Evolutionary conservation across 2,888 invertebrate species (phyloP).

Genomic region (Sinohyriopsis cumingii): DNA sequence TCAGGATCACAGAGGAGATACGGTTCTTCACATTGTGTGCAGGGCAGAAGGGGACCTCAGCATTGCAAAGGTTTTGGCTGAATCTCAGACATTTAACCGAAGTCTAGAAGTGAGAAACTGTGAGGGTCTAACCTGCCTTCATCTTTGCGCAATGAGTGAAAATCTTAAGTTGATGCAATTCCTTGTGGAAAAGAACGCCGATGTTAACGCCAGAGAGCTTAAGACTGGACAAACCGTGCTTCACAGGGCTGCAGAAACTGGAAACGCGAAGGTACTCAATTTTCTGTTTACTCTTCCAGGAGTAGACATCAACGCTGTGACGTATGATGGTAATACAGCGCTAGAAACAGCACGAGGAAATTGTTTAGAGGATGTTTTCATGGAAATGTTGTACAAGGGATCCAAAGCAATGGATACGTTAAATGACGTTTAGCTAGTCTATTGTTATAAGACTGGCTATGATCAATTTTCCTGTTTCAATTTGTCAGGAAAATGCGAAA

Average conservation of each 20-base stretch:
- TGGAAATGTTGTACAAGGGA: constrained; percentile 17
- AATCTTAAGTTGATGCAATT: constrained; percentile 7
- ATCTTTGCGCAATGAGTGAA: constrained; percentile 4
- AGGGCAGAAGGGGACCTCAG: not conserved
- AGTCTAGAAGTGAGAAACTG: constrained; percentile 9
- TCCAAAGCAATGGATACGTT: constrained; percentile 4
- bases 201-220: constrained; percentile 10
- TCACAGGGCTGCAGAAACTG: constrained; percentile 15
- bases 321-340: constrained; percentile 30
- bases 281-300: constrained; percentile 4
- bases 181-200: constrained; percentile 5
- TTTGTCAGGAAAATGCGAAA: too few relatives aligned
- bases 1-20: constrained; percentile 13
- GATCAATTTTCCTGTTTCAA: too few relatives aligned
- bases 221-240: constrained; percentile 12
- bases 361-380: constrained; percentile 14
- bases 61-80: not conserved
- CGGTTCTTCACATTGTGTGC: constrained; percentile 14
- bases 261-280: constrained; percentile 7
- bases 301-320: constrained; percentile 27
- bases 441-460: too few relatives aligned
- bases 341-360: constrained; percentile 28
- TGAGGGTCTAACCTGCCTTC: constrained; percentile 12
- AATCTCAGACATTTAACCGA: not conserved
- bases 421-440: too few relatives aligned